A percentile compares a stretch with the other conserved stretches of the same genome.
Evolutionary conservation across 2,888 invertebrate species (phyloP).

Genomic region (Eupithecia exiguata): DNA sequence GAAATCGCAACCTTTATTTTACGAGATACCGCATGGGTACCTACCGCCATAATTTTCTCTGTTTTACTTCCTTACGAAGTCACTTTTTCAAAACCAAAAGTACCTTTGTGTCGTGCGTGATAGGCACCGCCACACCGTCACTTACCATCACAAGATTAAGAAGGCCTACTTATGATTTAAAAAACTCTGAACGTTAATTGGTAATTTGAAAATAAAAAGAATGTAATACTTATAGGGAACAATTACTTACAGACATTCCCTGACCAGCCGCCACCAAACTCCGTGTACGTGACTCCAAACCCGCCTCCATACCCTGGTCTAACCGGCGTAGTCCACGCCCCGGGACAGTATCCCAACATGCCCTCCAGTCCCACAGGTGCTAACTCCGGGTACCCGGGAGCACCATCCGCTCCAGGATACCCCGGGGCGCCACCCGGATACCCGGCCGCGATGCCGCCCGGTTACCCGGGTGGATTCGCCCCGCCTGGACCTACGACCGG

Average conservation of each 20-base stretch:
- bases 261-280: conserved; percentile 89
- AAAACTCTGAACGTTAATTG: too few species aligned
- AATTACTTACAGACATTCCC: conserved; percentile 81
- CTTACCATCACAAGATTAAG: too few species aligned
- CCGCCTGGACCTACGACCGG: conserved; percentile 54
- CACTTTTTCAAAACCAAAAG: too few species aligned
- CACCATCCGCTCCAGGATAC: conserved; percentile 53
- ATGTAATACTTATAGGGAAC: too few species aligned
- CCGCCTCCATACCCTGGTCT: conserved; percentile 98
- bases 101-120: too few species aligned
- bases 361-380: conserved; percentile 50
- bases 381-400: conserved; percentile 45
- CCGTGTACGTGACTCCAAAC: conserved; percentile 94
- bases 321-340: conserved; percentile 62
- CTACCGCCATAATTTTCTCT: too few species aligned
- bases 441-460: conserved; percentile 44
- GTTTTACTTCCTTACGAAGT: too few species aligned
- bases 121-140: background rate
- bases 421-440: conserved; percentile 51
- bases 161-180: too few species aligned
- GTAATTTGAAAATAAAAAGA: too few species aligned
- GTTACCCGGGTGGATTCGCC: conserved; percentile 43
- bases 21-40: too few species aligned
- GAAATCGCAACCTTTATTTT: too few species aligned
- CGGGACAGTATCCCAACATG: conserved; percentile 64